Conservation (phyloP, 2,888 invertebrate species). For the Melanophora roralis region DNA sequence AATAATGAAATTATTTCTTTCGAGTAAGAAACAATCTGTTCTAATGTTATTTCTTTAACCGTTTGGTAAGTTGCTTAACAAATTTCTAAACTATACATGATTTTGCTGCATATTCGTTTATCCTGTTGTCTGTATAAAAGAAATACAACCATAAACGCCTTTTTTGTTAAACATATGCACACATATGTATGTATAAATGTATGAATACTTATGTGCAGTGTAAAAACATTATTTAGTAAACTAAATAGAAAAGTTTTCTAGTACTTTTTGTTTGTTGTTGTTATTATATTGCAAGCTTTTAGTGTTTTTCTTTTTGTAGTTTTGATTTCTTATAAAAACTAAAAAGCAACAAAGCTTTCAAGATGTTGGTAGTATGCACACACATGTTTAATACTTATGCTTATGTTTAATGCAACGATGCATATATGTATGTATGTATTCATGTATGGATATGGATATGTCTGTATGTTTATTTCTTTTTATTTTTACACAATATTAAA, state of each 20-base stretch:
- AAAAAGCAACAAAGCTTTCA: conserved; percentile 1
- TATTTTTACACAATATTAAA: background rate
- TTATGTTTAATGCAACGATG: too few species aligned
- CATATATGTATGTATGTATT: too few species aligned
- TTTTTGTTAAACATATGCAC: too few species aligned
- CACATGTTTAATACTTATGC: background rate
- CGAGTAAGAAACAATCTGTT: background rate
- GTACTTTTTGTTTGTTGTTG: conserved; percentile 3
- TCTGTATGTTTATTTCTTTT: background rate
- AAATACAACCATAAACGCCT: too few species aligned
- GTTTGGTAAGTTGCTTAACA: conserved; percentile 17
- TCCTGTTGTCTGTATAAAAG: background rate
- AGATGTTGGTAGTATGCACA: background rate
- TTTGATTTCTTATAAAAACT: background rate
- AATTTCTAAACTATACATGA: conserved; percentile 36
- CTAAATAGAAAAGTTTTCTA: background rate
- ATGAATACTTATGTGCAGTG: background rate
- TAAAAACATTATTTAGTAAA: conserved; percentile 16
- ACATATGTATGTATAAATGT: too few species aligned
- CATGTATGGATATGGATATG: background rate
- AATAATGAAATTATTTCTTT: conserved; percentile 42
- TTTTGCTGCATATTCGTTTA: conserved; percentile 6
- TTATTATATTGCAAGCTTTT: too few species aligned
- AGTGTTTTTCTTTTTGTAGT: background rate
- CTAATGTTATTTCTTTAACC: background rate